These are phyloP conservation scores for Paratrypauchen microcephalus DNA, from an alignment of 2,797 vertebrate species.

Conservation along the genomic window DNA sequence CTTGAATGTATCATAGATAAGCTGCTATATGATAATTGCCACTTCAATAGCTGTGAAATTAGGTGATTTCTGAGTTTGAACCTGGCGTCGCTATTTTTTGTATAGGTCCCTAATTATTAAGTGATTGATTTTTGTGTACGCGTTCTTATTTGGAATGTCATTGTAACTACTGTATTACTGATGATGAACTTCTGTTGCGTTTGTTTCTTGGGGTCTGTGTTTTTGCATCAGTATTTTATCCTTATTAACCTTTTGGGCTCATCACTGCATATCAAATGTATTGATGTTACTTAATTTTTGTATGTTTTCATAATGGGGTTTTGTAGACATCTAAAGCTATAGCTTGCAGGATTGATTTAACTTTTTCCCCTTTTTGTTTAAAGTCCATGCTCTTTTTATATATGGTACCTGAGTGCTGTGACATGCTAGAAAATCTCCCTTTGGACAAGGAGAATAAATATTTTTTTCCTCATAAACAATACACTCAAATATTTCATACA, in stretches of 20 bases:
- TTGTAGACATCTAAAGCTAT: constrained; percentile 91
- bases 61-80: constrained; percentile 94
- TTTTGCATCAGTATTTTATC: constrained; percentile 99
- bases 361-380: constrained; percentile 79
- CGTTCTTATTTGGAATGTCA: constrained; percentile 97
- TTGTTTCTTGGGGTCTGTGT: constrained; percentile 84
- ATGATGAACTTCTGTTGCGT: constrained; percentile 94
- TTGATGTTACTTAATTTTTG: constrained; percentile 94
- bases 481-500: constrained; percentile 73
- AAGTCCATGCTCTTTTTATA: constrained; percentile 52
- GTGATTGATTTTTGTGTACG: constrained; percentile 88
- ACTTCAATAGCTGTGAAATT: constrained; percentile 99
- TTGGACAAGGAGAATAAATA: constrained; percentile 44
- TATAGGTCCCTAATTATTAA: constrained; percentile 96
- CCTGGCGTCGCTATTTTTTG: constrained; percentile 95
- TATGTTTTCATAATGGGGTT: constrained; percentile 92
- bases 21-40: constrained; percentile 99
- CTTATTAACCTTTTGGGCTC: constrained; percentile 92
- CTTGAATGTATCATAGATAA: constrained; percentile 99
- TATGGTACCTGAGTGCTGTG: constrained; percentile 78
- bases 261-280: constrained; percentile 98
- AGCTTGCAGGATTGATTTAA: constrained; percentile 98
- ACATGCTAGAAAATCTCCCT: constrained; percentile 77
- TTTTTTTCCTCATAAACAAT: constrained; percentile 29
- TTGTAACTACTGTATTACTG: constrained; percentile 99